Evolutionary conservation across 2,113 vertebrate species (phyloP), one percentile per base, ranked within the genome.

Genomic region (Cynoglossus semilaevis): DNA sequence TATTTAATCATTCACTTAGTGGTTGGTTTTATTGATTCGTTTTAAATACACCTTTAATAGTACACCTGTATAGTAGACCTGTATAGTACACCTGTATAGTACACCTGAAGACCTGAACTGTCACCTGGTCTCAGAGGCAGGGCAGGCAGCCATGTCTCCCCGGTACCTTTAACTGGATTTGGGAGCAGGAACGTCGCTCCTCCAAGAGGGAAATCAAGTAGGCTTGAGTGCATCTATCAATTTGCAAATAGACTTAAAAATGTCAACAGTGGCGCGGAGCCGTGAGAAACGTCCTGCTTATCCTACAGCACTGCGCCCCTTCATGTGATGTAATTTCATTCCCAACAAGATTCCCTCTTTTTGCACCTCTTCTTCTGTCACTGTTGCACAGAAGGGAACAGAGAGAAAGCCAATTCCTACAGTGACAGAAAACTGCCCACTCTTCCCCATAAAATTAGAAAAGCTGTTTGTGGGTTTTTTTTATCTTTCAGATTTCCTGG

Each of bases 401-500:
- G 85, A 80, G 77, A 87, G 86, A 83, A 88, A 91, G 89, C 80
- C 88, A 88, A 87, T 89, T 90, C 87, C 87, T 87, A 83, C 88
- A 88, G 84, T 88, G 89, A 88, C 87, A 88, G 88, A 88, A 91
- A 91, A 91, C 88, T 90, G 88, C 88, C 90, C 90, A 90, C 89
- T 89, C 86, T 85, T 88, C 82, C 84, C 86, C 84, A 82, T 87
- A 90, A 91, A 93, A 92, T 92, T 85, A 92, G 87, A 91, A 91
- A 91, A 82, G 74, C 86, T 85, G 82, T 76, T 87, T 69, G 8
- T 86, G 84, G 85, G 74, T 91, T 87, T 44, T 44, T 88, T 92
- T 94, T 91, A 93, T 93, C 93, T 91, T 90, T 88, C 87, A 91
- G 89, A 93, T 91, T 91, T 90, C 91, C 92, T 79, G 91, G 91